Conservation (phyloP, 2,888 invertebrate genomes). For the Agrochola lota region DNA sequence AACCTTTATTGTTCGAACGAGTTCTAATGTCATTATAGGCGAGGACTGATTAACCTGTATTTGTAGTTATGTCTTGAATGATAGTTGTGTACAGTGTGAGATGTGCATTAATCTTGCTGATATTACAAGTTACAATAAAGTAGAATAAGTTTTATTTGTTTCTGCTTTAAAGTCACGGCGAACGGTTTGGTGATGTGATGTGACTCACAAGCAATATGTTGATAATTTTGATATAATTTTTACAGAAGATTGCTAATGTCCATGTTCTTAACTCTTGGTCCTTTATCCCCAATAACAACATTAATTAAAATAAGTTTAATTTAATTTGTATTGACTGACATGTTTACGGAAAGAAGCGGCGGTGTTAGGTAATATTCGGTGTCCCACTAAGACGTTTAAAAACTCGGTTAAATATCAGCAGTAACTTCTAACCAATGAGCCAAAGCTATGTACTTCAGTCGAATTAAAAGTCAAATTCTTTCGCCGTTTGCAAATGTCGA, state of each 20-base stretch:
- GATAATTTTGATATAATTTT: not conserved
- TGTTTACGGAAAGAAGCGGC: not conserved
- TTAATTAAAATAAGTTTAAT: not conserved
- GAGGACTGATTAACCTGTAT: slow-evolving; percentile 26
- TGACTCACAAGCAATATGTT: not conserved
- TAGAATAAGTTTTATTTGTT: slow-evolving; percentile 19
- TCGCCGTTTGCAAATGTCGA: slow-evolving; percentile 32
- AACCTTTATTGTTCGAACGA: slow-evolving; percentile 62
- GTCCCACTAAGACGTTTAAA: not conserved
- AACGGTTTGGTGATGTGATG: not conserved
- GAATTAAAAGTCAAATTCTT: slow-evolving; percentile 40
- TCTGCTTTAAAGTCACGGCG: not conserved
- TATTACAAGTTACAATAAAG: not conserved
- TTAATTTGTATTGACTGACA: not conserved
- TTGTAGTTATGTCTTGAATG: slow-evolving; percentile 24
- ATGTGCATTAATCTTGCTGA: slow-evolving; percentile 20
- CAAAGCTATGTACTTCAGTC: not conserved
- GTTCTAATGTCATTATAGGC: slow-evolving; percentile 59
- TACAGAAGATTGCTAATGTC: not conserved
- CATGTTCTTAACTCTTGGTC: not conserved
- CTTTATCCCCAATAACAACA: too few species aligned
- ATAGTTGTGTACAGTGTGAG: slow-evolving; percentile 22
- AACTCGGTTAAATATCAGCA: not conserved
- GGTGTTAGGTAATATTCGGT: not conserved
- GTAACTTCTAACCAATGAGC: slow-evolving; percentile 1